Conservation (phyloP, 2,797 vertebrate species). For the Antennarius maculatus region DNA sequence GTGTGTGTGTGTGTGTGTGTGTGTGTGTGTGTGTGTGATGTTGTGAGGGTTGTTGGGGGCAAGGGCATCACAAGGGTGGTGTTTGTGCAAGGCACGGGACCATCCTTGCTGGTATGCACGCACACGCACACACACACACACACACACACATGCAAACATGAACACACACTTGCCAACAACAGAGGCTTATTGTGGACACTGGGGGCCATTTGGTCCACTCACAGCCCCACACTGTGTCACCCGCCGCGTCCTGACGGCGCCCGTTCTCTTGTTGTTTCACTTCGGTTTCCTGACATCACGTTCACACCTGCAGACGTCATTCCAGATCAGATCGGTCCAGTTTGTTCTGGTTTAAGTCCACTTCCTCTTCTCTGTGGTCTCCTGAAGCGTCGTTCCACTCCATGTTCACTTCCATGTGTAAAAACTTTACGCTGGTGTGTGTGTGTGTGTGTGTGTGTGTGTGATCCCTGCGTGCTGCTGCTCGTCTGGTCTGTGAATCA, state of each 20-base stretch:
- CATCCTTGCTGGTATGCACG: conserved; percentile 60
- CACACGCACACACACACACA: conserved; percentile 46
- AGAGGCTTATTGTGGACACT: conserved; percentile 76
- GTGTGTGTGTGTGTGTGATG: conserved; percentile 27
- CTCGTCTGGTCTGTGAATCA: conserved; percentile 38
- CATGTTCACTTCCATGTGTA: conserved; percentile 12
- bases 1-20: conserved; percentile 24
- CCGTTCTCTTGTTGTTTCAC: conserved; percentile 24
- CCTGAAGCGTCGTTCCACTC: background rate
- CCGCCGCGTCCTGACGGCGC: conserved; percentile 19
- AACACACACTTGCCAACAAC: conserved; percentile 64
- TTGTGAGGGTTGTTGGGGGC: conserved; percentile 48
- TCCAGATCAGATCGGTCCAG: background rate
- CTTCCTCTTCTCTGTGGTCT: background rate
- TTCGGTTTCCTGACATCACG: conserved; percentile 2
- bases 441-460: conserved; percentile 15
- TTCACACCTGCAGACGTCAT: background rate
- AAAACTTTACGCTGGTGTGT: conserved; percentile 26
- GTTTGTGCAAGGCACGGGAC: conserved; percentile 79
- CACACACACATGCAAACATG: conserved; percentile 17
- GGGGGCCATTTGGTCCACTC: conserved; percentile 54
- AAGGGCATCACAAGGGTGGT: conserved; percentile 76
- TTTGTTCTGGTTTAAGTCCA: background rate
- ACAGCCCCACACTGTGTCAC: conserved; percentile 73
- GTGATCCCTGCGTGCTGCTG: conserved; percentile 10